Evolutionary conservation across 2,797 vertebrate genomes (phyloP).

Genomic region (Gila robusta): DNA sequence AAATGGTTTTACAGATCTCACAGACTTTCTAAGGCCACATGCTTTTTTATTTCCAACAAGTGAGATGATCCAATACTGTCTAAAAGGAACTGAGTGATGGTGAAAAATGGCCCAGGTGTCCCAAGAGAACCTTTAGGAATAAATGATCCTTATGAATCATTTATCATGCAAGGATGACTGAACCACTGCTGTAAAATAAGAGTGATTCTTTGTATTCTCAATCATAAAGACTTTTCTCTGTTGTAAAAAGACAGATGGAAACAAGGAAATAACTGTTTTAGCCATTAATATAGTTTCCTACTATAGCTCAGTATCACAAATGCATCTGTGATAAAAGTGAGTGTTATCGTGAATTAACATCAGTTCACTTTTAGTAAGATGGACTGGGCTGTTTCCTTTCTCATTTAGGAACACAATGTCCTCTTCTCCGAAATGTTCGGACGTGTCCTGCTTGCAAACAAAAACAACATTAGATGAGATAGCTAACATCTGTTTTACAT

Average conservation of each 20-base stretch:
- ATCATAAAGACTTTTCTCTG: constrained; percentile 6
- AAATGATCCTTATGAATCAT: neutral
- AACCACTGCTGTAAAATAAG: neutral
- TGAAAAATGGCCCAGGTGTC: constrained; percentile 16
- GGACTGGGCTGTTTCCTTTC: neutral
- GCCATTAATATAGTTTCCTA: neutral
- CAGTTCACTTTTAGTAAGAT: neutral
- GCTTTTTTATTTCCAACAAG: neutral
- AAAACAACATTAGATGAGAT: constrained; percentile 17
- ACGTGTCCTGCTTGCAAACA: constrained; percentile 14
- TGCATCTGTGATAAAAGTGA: neutral
- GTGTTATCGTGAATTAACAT: neutral
- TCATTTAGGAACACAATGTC: neutral
- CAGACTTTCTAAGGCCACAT: neutral
- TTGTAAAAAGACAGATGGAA: constrained; percentile 9
- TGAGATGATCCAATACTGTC: constrained; percentile 3
- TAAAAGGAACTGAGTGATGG: neutral
- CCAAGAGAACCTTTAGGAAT: neutral
- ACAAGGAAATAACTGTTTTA: neutral
- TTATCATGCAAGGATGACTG: neutral
- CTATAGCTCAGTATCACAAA: neutral
- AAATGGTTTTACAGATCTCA: constrained; percentile 16
- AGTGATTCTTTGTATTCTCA: neutral
- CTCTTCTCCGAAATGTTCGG: neutral
- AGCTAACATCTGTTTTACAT: constrained; percentile 6